A percentile compares a stretch with the other conserved stretches of the same genome.
phyloP scores from a whole-genome alignment of 64 coral and sea anemone species.

The Acropora yongei region DNA sequence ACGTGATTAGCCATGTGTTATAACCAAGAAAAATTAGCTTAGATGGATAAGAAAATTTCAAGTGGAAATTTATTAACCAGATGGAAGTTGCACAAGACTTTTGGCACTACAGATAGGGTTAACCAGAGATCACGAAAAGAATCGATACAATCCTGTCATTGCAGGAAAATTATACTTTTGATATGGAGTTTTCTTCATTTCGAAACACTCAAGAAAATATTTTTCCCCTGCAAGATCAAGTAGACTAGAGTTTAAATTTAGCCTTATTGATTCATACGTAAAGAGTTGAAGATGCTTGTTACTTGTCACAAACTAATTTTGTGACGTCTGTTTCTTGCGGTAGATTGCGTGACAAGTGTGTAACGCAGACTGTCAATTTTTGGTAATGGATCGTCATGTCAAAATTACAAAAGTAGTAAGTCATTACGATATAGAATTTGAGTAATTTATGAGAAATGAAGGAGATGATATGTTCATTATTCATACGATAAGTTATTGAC shows the following conservation, averaged over 20 bases:
- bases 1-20: background rate
- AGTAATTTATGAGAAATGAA: background rate
- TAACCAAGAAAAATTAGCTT: background rate
- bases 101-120: no score
- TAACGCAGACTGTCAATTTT: background rate
- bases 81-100: no score
- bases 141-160: background rate
- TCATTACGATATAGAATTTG: background rate
- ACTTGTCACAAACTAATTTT: background rate
- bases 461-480: background rate
- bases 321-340: background rate
- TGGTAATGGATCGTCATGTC: no score
- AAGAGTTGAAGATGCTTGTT: background rate
- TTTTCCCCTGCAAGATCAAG: no score
- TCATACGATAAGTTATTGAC: background rate
- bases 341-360: background rate
- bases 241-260: background rate
- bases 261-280: background rate
- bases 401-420: background rate
- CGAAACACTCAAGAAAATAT: no score
- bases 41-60: background rate
- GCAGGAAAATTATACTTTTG: no score
- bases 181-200: no score
- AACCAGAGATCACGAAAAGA: no score
- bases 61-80: background rate